Evolutionary conservation across 2,113 vertebrate genomes (phyloP), one percentile per base, ranked within the genome.

Genomic region (Rhinolophus sinicus): DNA sequence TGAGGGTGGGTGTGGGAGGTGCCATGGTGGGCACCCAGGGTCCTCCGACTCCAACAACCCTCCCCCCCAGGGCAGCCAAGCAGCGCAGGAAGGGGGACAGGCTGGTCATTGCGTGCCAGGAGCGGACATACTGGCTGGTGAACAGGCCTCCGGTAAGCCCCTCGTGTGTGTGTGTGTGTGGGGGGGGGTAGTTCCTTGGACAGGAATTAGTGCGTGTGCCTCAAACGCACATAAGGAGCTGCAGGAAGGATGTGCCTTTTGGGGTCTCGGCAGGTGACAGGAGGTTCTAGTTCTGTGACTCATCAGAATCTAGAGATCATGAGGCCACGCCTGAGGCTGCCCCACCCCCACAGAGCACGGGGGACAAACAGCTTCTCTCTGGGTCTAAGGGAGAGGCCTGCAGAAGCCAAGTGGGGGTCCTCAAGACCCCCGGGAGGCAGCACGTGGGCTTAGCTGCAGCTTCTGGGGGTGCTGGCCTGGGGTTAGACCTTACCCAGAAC

Each of bases 101-200:
- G 50, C 99, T 99, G 82, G 99, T 99, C 96, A 98, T 99, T 8
- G 99, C 99, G 15, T 99, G 99, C 98, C 99, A 99, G 98, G 99
- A 99, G 92, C 99, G 99, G 97, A 99, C 99, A 0, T 99, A 99
- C 98, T 99, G 99, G 99, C 99, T 99, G 28, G 99, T 99, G 98
- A 99, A 99, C 98, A 98, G 99, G 98, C 99, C 99, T 4, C 99
- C 98, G 88, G 99, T 99, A 98, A 99, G 99, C 83, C 40, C 35
- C 28, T 2, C 1, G 5, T 7, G 58, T 3, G 12, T n/a, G n/a
- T n/a, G n/a, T n/a, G n/a, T n/a, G n/a, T n/a, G n/a, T n/a, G 16
- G 38, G 24, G 8, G 60, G 14, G 62, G 24, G 30, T 22, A 52
- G 28, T 3, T 19, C 18, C 33, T 56, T 3, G 52, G n/a, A 1